A percentile compares a stretch with the other conserved stretches of the same genome.
phyloP scores from a whole-genome alignment of 2,113 vertebrate genomes.

The Oncorhynchus mykiss region DNA sequence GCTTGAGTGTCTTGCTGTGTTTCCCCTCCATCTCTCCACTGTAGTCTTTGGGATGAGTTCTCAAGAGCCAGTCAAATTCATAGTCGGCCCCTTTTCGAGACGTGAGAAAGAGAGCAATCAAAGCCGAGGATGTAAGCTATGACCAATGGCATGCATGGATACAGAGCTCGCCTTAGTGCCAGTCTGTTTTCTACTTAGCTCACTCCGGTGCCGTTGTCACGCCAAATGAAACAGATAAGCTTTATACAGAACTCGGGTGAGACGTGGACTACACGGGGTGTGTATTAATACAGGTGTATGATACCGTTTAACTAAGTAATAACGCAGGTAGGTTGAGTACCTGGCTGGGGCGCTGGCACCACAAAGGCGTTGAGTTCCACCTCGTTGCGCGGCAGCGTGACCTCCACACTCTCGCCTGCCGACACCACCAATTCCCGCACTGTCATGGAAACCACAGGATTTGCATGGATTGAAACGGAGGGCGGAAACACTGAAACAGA shows the following conservation, averaged over 20 bases:
- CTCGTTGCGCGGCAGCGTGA: slow-evolving; percentile 87
- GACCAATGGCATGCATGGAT: not conserved
- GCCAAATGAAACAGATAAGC: too few species aligned
- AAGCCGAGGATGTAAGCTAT: not conserved
- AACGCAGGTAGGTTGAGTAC: slow-evolving; percentile 63
- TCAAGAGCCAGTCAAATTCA: slow-evolving; percentile 89
- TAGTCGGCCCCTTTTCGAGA: slow-evolving; percentile 80
- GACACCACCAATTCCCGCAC: slow-evolving; percentile 91
- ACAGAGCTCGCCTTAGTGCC: not conserved
- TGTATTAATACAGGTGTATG: too few species aligned
- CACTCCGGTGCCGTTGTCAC: too few species aligned
- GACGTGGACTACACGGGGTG: not conserved
- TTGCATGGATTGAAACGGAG: not conserved
- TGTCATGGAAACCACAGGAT: slow-evolving; percentile 20
- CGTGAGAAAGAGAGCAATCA: not conserved
- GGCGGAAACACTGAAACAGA: not conserved
- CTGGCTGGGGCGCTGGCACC: slow-evolving; percentile 76
- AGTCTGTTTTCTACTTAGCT: too few species aligned
- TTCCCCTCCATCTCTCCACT: slow-evolving; percentile 93
- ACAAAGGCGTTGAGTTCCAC: slow-evolving; percentile 92
- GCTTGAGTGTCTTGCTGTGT: slow-evolving; percentile 81
- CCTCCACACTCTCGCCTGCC: slow-evolving; percentile 88
- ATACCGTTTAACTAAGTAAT: not conserved
- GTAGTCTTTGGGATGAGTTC: slow-evolving; percentile 91
- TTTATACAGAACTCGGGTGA: too few species aligned